Base-by-base conservation (phyloP, 23 tunicate genomes). In the Styela clava region DNA sequence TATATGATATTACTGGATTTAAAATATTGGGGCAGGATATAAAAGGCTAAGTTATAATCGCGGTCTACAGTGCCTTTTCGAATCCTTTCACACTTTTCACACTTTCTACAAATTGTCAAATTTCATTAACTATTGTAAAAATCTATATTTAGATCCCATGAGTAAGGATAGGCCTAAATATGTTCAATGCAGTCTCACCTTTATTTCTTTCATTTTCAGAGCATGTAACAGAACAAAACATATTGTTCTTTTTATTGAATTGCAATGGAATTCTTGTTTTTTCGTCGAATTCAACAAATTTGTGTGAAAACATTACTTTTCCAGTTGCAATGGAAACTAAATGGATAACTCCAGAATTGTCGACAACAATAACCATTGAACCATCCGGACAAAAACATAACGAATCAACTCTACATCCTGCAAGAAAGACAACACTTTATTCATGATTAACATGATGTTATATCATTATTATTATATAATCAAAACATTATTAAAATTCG, bases 311-410 rank as follows among this genome's bases (percentile, higher is more conserved):
- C 24, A 79, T 52, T 22, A 85, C 70, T 69, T 52, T 33, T 16
- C 26, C 30, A 9, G 44, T 2, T 2, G 22, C 36, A 31, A 71
- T 56, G 35, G 86, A 82, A 32, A 88, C 35, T 16, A 88, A 78
- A 33, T 77, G 83, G 2, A 82, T 51, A 23, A 51, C 16, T 30
- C 93, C 93, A 52, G 83, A 28, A 61, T 71, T 28, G 34, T 79
- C 93, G 30, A 52, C 79, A 32, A 78, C 83, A 9, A 78, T 56
- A 18, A 83, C 33, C 61, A 74, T 84, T 24, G 69, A 19, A 23
- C 84, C 93, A 83, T 88, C 87, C 18, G 68, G 36, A 36, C 93
- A 74, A 76, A 86, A 83, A 29, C 69, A 24, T n/a, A 88, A n/a
- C 0, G 81, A 83, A 72, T 83, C 87, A 56, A 88, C 69, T 72